Conservation (phyloP, 1,140 invertebrate species). For the Cotesia typhae region DNA sequence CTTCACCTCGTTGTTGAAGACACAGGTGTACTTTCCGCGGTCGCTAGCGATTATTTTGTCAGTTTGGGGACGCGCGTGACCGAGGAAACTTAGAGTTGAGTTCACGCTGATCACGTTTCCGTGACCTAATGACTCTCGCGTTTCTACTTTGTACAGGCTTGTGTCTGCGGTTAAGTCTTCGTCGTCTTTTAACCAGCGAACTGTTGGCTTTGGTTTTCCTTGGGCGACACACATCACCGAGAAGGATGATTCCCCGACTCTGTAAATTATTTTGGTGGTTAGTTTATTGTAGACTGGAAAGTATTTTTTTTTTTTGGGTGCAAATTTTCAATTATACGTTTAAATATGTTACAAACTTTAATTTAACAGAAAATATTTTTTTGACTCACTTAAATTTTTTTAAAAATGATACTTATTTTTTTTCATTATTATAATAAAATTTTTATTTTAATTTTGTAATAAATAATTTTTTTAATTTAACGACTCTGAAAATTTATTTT, state of each 20-base stretch:
- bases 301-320: too few species aligned
- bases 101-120: slow-evolving; percentile 83
- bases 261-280: slow-evolving; percentile 48
- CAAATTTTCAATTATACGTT: too few species aligned
- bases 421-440: too few species aligned
- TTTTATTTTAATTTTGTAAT: too few species aligned
- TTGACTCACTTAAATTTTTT: too few species aligned
- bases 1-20: slow-evolving; percentile 90
- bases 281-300: too few species aligned
- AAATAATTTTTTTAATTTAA: too few species aligned
- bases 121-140: slow-evolving; percentile 76
- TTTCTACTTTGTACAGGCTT: slow-evolving; percentile 82
- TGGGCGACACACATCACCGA: slow-evolving; percentile 83
- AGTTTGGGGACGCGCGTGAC: slow-evolving; percentile 75
- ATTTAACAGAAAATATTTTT: too few species aligned
- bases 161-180: slow-evolving; percentile 78
- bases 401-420: too few species aligned
- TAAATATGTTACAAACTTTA: too few species aligned
- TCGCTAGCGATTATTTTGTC: slow-evolving; percentile 84
- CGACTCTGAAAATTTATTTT: too few species aligned
- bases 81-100: slow-evolving; percentile 82
- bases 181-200: slow-evolving; percentile 89
- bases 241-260: slow-evolving; percentile 83
- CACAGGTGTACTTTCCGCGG: slow-evolving; percentile 86
- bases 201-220: slow-evolving; percentile 84